phyloP scores from a whole-genome alignment of 2,888 invertebrate species.

The Catocala nupta region DNA sequence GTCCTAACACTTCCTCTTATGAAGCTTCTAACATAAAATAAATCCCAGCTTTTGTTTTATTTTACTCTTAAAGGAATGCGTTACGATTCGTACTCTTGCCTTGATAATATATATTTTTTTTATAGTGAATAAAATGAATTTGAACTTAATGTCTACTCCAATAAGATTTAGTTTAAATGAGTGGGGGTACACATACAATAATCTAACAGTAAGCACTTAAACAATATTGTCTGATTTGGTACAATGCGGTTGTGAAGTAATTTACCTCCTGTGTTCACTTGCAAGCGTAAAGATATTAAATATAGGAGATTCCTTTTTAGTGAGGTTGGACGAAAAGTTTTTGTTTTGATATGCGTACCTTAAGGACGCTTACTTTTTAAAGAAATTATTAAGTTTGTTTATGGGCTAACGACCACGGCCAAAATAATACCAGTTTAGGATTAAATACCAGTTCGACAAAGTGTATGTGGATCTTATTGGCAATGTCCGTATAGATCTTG shows the following conservation, averaged over 20 bases:
- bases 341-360: constrained; percentile 2
- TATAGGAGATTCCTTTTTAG: background rate
- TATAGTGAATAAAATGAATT: constrained; percentile 10
- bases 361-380: too few relatives aligned
- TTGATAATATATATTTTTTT: constrained; percentile 37
- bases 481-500: too few relatives aligned
- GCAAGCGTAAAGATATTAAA: constrained; percentile 12
- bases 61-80: constrained; percentile 41
- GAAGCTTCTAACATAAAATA: constrained; percentile 36
- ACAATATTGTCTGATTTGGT: constrained; percentile 41
- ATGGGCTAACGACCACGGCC: too few relatives aligned
- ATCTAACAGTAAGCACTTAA: constrained; percentile 47
- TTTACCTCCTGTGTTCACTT: constrained; percentile 11
- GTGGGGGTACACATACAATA: constrained; percentile 13
- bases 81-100: constrained; percentile 25
- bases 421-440: too few relatives aligned
- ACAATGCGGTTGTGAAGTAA: constrained; percentile 16
- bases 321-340: background rate
- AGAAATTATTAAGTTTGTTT: too few relatives aligned
- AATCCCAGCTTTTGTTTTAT: constrained; percentile 45
- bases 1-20: constrained; percentile 16
- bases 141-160: background rate
- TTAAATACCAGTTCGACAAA: too few relatives aligned
- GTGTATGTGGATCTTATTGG: too few relatives aligned
- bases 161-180: constrained; percentile 23